Conservation (phyloP, 1,140 invertebrate species). For the Bicyclus anynana region DNA sequence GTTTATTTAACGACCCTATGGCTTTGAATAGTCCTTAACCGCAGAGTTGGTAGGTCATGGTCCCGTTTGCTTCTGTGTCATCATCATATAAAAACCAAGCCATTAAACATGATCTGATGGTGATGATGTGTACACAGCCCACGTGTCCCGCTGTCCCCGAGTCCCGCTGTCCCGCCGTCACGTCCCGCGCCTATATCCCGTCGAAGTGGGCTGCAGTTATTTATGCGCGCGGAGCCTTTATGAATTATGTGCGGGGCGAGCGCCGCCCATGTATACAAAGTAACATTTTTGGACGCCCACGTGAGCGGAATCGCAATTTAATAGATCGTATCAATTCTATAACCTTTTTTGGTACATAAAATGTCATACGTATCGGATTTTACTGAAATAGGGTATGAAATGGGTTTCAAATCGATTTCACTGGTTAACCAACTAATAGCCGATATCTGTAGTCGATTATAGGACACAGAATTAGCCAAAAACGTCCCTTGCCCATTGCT, state of each 20-base stretch:
- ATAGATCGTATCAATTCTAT: not conserved
- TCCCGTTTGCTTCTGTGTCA: not conserved
- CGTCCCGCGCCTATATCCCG: conserved; percentile 24
- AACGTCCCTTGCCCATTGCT: no score
- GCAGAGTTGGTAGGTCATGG: not conserved
- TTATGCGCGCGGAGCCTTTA: conserved; percentile 21
- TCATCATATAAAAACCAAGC: not conserved
- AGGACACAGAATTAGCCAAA: no score
- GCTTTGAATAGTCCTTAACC: no score
- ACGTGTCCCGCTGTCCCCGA: not conserved
- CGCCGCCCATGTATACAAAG: conserved; percentile 22
- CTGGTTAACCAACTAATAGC: no score
- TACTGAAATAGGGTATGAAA: no score
- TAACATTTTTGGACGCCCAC: conserved; percentile 16
- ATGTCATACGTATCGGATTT: not conserved
- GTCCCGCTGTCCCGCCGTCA: conserved; percentile 14
- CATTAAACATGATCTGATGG: no score
- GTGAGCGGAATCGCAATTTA: not conserved
- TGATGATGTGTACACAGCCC: no score
- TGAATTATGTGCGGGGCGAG: conserved; percentile 20
- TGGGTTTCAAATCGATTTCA: no score
- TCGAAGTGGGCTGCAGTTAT: conserved; percentile 21
- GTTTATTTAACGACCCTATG: no score
- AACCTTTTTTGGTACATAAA: not conserved
- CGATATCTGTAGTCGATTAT: no score